Base-by-base conservation (phyloP, 2,888 invertebrate species). In the Dioctria rufipes region DNA sequence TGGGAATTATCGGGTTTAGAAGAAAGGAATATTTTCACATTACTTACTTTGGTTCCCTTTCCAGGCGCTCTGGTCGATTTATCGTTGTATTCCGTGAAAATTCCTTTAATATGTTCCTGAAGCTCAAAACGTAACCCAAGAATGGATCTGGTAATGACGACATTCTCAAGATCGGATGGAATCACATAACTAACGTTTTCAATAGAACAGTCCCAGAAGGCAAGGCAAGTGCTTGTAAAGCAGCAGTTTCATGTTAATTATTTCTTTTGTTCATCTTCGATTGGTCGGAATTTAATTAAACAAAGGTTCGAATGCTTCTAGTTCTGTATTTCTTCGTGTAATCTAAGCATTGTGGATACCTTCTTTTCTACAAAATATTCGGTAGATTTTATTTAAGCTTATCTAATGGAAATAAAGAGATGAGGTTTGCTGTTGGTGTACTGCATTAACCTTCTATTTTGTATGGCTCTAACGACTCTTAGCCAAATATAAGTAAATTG, bases 151-250 rank as follows among this genome's bases (percentile, higher is more conserved):
- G 67, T 51, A 69, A 69, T 69, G 69, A 69, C 51, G 49, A 39
- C 69, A 69, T 49, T 51, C 37, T 69, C 51, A 39, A 43, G 9
- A 69, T 69, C 9, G 11, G 49, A 37, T 51, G 51, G 51, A 69
- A 51, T 69, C 69, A 43, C 67, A 69, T 11, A 51, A 69, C 51
- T 37, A 69, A 69, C 39, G 49, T 69, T 69, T 39, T 9, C 25
- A 39, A 46, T 69, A 46, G 11, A 54, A n/a, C 11, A 54, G 54
- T 54, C 11, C 11, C 11, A n/a, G 54, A 6, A 54, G 54, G 11
- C 6, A 6, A 54, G 54, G 11, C 6, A 54, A 54, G 54, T n/a
- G 11, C 1, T 25, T 25, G 25, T 25, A 54, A 54, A 40, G 49
- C 51, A 51, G 37, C 25, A 37, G 39, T 61, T 61, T 61, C 37